Conservation (phyloP, 2,113 vertebrate species). For the Eclectus roratus region DNA sequence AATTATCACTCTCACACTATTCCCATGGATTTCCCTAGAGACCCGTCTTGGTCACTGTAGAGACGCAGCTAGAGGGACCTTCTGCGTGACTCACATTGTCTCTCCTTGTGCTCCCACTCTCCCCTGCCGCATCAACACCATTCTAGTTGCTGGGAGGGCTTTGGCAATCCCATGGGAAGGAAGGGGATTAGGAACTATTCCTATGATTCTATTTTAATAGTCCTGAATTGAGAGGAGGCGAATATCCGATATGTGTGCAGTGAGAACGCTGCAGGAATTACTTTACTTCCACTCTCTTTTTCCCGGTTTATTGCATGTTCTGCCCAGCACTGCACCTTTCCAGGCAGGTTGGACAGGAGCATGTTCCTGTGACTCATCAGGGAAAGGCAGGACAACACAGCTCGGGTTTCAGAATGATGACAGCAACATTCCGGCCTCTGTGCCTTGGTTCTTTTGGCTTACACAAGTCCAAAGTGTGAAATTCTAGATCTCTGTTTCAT, state of each 20-base stretch:
- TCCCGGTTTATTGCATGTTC: not conserved
- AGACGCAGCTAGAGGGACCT: not conserved
- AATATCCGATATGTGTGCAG: accelerated
- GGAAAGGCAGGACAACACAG: not conserved
- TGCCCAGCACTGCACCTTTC: not conserved
- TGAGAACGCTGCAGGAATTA: not conserved
- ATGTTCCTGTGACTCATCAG: not conserved
- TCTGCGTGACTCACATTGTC: accelerated
- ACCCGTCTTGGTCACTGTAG: not conserved
- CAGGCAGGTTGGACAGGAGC: not conserved
- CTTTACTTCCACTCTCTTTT: not conserved
- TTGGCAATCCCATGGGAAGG: not conserved
- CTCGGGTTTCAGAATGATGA: not conserved
- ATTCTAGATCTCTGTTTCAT: not conserved
- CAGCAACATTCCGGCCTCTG: not conserved
- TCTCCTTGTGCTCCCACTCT: accelerated
- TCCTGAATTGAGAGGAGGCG: accelerated
- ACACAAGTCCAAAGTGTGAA: not conserved
- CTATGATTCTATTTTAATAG: not conserved
- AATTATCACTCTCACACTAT: not conserved
- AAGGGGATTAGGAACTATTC: not conserved
- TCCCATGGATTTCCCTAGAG: not conserved
- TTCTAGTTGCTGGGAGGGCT: not conserved
- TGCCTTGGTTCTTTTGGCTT: not conserved
- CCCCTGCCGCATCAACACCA: accelerated